Evolutionary conservation across 2,888 invertebrate species (phyloP).

Genomic region (Drosophila fungiperda): DNA sequence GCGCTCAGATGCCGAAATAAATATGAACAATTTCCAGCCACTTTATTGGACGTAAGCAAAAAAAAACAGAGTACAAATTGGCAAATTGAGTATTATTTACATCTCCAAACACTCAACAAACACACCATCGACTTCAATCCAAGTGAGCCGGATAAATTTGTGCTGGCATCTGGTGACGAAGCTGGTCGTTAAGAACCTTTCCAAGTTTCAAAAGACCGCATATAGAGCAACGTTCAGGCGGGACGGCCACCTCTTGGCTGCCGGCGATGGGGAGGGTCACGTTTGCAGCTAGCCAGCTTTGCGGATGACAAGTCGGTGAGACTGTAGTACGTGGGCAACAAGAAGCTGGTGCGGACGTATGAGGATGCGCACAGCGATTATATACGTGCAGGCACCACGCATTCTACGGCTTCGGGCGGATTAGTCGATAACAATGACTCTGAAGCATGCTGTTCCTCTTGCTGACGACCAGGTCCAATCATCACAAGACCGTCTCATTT

Average conservation of each 20-base stretch:
- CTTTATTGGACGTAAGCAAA: constrained; percentile 89
- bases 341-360: too few relatives aligned
- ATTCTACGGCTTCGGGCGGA: constrained; percentile 93
- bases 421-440: constrained; percentile 87
- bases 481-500: constrained; percentile 98
- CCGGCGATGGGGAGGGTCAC: constrained; percentile 95
- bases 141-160: constrained; percentile 94
- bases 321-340: constrained; percentile 96
- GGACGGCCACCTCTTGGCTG: constrained; percentile 93
- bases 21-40: constrained; percentile 76
- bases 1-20: constrained; percentile 10
- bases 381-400: constrained; percentile 92
- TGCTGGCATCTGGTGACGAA: constrained; percentile 94
- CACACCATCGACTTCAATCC: constrained; percentile 95
- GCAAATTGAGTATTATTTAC: background rate
- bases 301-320: constrained; percentile 95
- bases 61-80: background rate
- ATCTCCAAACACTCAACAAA: constrained; percentile 14
- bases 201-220: constrained; percentile 92
- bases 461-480: constrained; percentile 93
- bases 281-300: constrained; percentile 92
- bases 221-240: constrained; percentile 93
- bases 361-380: too few relatives aligned
- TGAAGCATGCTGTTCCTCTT: constrained; percentile 94
- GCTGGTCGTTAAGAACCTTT: constrained; percentile 92